Percentiles rank a stretch among this genome's conserved stretches.
Evolutionary conservation across 2,888 invertebrate species (phyloP).

Genomic region (Caenorhabditis sp.): DNA sequence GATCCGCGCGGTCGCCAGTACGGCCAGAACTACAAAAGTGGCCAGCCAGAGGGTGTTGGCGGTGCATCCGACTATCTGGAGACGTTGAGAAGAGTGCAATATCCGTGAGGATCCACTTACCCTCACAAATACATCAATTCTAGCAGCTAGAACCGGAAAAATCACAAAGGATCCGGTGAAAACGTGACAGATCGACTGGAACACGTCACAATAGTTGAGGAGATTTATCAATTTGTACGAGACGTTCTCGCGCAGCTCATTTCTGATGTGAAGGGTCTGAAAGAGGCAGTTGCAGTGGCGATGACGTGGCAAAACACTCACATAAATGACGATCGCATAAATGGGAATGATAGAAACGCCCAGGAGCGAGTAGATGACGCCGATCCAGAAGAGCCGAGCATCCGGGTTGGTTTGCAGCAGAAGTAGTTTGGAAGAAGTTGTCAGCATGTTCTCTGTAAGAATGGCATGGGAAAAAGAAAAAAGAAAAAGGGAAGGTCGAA

Average conservation of each 20-base stretch:
- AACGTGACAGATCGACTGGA: not conserved
- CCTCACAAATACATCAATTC: too few species aligned
- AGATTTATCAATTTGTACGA: conserved; percentile 16
- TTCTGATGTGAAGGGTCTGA: conserved; percentile 3
- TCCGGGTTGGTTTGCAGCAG: conserved; percentile 16
- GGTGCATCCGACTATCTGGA: conserved; percentile 34
- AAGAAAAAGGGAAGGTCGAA: too few species aligned
- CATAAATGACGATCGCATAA: conserved; percentile 39
- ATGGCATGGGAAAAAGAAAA: not conserved
- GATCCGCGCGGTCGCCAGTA: conserved; percentile 9
- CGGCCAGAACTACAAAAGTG: conserved; percentile 20
- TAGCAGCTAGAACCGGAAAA: not conserved
- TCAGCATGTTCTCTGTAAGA: too few species aligned
- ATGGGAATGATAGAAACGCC: conserved; percentile 29
- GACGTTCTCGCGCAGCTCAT: conserved; percentile 10
- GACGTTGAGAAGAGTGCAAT: too few species aligned
- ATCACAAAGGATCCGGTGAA: not conserved
- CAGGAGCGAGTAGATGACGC: conserved; percentile 26
- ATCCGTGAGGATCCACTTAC: too few species aligned
- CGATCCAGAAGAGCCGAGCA: conserved; percentile 22
- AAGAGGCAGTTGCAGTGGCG: too few species aligned
- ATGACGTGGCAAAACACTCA: not conserved
- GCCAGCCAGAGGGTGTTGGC: conserved; percentile 33
- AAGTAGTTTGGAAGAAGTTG: not conserved
- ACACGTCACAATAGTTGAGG: not conserved